Evolutionary conservation across 2,888 invertebrate genomes (phyloP).

Genomic region (Pammene fasciana): DNA sequence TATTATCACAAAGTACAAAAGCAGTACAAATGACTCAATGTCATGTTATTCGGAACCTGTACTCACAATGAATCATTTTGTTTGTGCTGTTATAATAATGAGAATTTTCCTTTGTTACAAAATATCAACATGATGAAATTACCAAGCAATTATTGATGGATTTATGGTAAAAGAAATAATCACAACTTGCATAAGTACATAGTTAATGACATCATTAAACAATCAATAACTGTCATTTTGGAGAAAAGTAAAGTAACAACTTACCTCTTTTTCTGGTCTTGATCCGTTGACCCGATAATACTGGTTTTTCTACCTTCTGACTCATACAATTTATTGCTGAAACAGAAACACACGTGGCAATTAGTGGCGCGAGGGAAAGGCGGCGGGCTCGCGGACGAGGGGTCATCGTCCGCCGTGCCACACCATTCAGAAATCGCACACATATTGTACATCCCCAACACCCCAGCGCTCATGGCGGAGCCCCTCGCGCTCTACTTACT

Average conservation of each 20-base stretch:
- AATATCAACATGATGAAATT: neutral
- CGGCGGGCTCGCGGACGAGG: conserved; percentile 54
- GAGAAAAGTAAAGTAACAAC: conserved; percentile 47
- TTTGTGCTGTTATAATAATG: neutral
- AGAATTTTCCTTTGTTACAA: neutral
- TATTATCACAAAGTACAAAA: neutral
- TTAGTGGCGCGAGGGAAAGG: conserved; percentile 57
- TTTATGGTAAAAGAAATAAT: neutral
- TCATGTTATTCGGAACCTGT: conserved; percentile 15
- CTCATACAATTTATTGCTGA: conserved; percentile 98
- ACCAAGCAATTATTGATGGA: neutral
- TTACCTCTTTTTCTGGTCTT: conserved; percentile 99
- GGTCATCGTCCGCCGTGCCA: conserved; percentile 74
- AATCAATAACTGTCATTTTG: conserved; percentile 42
- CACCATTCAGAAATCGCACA: conserved; percentile 43
- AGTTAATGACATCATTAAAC: conserved; percentile 8
- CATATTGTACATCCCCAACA: conserved; percentile 14
- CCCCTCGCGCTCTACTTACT: conserved; percentile 59
- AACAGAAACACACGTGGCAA: conserved; percentile 83
- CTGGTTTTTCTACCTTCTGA: conserved; percentile 99
- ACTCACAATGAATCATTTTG: conserved; percentile 8
- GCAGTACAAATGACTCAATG: neutral
- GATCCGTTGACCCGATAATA: conserved; percentile 99
- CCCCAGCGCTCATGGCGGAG: conserved; percentile 57
- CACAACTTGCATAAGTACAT: neutral